Evolutionary conservation across 2,113 vertebrate genomes (phyloP), one percentile per base, ranked within the genome.

Genomic region (Morphnarchus princeps): DNA sequence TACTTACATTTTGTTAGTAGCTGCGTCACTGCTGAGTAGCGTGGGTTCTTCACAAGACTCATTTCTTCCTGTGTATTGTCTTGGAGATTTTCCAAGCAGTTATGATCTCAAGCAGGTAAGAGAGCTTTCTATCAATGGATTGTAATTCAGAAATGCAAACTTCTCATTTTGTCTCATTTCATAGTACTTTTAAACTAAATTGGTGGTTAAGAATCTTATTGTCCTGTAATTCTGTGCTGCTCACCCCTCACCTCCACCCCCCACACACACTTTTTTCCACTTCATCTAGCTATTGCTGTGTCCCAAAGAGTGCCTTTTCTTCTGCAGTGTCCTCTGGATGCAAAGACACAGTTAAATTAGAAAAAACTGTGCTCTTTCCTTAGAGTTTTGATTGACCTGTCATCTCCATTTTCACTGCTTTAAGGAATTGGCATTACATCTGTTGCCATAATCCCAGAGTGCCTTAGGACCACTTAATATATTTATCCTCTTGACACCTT

Each of bases 401-500:
- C 50, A 16, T 88, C 79, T 89, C 42, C 31, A 32, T 94, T 97
- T 90, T 80, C 69, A 25, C 67, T 86, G 19, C 71, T 63, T 83
- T 86, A 83, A 66, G 76, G 54, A 95, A 92, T 5, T 90, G 40
- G 36, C 40, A 36, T 90, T 85, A 70, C 86, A 55, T 87, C 71
- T 89, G 47, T 92, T 74, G 36, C 77, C 20, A 13, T 89, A 91
- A 91, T 93, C 81, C 52, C 52, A 13, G 32, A 84, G 63, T 86
- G 61, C 52, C 57, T 95, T 94, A 86, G 86, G 86, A 89, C 57
- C 32, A 47, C 67, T 96, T 92, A 77, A 90, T 90, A 31, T 81
- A 88, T 94, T 91, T 96, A 92, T 92, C 82, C 79, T 87, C 85
- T 88, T 93, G 72, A 81, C 79, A 83, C 55, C 20, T 81, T 92